Evolutionary conservation across 2,888 invertebrate genomes (phyloP), one percentile per base, ranked within the genome.

Genomic region (Drosophila hamatofila): DNA sequence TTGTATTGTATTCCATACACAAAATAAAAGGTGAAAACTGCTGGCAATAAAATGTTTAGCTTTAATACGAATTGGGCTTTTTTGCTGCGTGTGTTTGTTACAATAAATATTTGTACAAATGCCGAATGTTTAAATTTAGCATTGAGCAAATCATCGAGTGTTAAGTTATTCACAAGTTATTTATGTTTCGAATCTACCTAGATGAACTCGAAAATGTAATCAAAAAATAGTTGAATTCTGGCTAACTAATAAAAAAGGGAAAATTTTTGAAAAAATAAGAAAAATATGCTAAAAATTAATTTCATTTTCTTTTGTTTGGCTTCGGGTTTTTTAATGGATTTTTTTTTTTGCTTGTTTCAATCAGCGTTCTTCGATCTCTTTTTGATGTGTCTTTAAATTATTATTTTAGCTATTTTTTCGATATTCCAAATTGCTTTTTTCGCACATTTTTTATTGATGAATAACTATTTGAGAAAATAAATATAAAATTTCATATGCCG

Each of bases 51-150:
- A 81, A 81, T 52, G n/a, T 4, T 67, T 39, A 41, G 52, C 16
- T 33, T 44, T 62, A 12, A 54, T 70, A 57, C 59, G 73, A 73
- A 70, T 73, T 23, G 23, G 7, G 7, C 14, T 23, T 18, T 21
- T 7, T 44, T 23, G 72, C 25, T 49, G 44, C 65, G 51, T 46
- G 41, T 72, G 30, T n/a, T 78, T 51, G 69, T 88, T 78, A 64
- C 75, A 70, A 78, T 72, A 78, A 86, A 70, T 78, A 78, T 80
- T 78, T 78, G 76, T 66, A 23, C 72, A 66, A 79, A 61, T 75
- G 66, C 51, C 60, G 27, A 71, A 71, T 71, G 66, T 80, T 80
- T 72, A 67, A 72, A 56, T 75, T 75, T 67, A 62, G 66, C 25
- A n/a, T n/a, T 9, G n/a, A 7, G 58, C 18, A 33, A 66, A 70